Conservation (phyloP, 2,888 invertebrate genomes). For the Mantis religiosa region DNA sequence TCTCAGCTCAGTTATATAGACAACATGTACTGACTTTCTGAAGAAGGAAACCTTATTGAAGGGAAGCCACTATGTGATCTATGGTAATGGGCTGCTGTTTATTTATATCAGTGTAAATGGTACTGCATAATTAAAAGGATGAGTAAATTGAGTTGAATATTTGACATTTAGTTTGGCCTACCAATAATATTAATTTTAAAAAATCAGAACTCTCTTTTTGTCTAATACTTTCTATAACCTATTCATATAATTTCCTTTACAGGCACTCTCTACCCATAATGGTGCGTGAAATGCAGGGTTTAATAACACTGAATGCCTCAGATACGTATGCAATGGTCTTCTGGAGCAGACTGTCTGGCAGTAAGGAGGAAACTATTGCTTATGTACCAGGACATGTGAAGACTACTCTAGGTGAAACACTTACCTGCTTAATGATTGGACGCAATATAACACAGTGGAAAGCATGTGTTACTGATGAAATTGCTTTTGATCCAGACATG, state of each 20-base stretch:
- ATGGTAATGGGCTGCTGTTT: too few species aligned
- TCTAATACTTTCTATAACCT: background rate
- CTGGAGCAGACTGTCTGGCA: background rate
- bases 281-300: slow-evolving; percentile 48
- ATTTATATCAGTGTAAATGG: too few species aligned
- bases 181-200: too few species aligned
- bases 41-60: too few species aligned
- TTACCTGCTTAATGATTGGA: slow-evolving; percentile 54
- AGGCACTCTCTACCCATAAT: slow-evolving; percentile 45
- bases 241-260: slow-evolving; percentile 30
- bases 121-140: too few species aligned
- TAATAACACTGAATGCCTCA: slow-evolving; percentile 41
- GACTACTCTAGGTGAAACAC: background rate
- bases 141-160: too few species aligned
- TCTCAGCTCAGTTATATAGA: too few species aligned
- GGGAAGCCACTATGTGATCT: too few species aligned
- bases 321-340: slow-evolving; percentile 23
- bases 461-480: slow-evolving; percentile 44
- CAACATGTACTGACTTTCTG: too few species aligned
- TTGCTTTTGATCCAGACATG: slow-evolving; percentile 36
- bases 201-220: too few species aligned
- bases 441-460: slow-evolving; percentile 63
- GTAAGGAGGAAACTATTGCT: background rate
- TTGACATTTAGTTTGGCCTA: too few species aligned
- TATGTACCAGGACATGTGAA: background rate